These are phyloP conservation scores for Hyla sarda DNA, from an alignment of 2,113 vertebrate species.

Conservation along the genomic window DNA sequence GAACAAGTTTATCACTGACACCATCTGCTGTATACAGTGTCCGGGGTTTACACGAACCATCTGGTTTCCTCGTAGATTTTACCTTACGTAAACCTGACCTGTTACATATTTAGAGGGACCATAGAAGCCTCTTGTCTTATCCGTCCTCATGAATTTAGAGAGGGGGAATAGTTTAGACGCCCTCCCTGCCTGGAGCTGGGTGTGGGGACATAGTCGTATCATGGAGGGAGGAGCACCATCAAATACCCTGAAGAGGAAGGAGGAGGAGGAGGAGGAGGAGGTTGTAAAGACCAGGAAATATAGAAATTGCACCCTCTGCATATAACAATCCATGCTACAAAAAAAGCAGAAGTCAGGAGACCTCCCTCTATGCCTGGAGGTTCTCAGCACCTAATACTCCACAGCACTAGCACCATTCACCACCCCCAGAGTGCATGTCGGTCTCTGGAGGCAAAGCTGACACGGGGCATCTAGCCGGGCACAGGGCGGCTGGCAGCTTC, in stretches of 20 bases:
- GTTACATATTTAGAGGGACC: neutral
- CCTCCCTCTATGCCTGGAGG: neutral
- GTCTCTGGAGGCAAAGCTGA: neutral
- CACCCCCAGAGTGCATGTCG: neutral
- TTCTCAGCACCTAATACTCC: neutral
- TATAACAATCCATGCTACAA: neutral
- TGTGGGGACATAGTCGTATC: neutral
- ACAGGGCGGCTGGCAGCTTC: neutral
- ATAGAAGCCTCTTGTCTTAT: no score
- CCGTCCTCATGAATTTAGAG: no score
- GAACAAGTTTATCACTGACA: neutral
- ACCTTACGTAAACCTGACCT: neutral
- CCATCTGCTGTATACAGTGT: constrained; percentile 13
- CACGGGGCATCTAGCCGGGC: neutral
- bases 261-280: neutral
- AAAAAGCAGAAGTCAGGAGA: constrained; percentile 17
- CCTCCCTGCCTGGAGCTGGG: neutral
- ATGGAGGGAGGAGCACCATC: neutral
- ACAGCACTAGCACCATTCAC: neutral
- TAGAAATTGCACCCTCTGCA: neutral
- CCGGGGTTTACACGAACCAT: neutral
- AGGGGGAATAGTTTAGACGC: neutral
- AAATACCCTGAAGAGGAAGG: neutral
- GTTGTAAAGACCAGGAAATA: constrained; percentile 42
- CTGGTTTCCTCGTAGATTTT: neutral